These are phyloP conservation scores for Trinorchestia longiramus DNA, from an alignment of 1,140 invertebrate species.

Conservation along the genomic window DNA sequence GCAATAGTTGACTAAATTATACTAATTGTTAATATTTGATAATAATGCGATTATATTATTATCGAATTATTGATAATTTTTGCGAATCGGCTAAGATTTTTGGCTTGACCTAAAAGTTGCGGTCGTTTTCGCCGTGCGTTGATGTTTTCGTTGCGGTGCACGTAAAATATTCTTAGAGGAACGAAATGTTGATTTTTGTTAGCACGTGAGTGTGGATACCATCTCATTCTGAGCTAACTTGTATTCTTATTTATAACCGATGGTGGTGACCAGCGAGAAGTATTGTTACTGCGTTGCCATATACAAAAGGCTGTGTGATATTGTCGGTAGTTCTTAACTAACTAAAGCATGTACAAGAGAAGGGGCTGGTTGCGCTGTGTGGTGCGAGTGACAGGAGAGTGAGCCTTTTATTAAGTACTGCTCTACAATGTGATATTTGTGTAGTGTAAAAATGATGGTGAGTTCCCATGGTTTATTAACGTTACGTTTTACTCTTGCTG, in stretches of 20 bases:
- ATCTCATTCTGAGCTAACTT: neutral
- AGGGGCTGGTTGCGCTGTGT: neutral
- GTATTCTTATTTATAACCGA: neutral
- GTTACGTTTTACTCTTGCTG: neutral
- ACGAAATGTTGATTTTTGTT: neutral
- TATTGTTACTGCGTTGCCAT: neutral
- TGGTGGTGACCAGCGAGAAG: neutral
- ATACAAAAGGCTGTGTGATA: neutral
- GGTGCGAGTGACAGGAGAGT: neutral
- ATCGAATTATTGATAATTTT: too few relatives aligned
- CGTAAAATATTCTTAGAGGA: neutral
- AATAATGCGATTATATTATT: too few relatives aligned
- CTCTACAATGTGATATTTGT: neutral
- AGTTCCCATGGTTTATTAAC: neutral
- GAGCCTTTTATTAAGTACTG: neutral
- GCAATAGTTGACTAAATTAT: too few relatives aligned
- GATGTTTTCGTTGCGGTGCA: neutral
- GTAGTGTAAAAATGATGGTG: neutral
- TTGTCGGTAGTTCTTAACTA: neutral
- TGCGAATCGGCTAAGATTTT: too few relatives aligned
- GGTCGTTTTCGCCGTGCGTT: too few relatives aligned
- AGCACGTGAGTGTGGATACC: neutral
- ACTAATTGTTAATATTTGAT: too few relatives aligned
- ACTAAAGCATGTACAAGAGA: neutral
- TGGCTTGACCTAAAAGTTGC: too few relatives aligned